Percentiles rank a stretch among this genome's conserved stretches.
Evolutionary conservation across 2,113 vertebrate genomes (phyloP).

Genomic region (Anarrhichthys ocellatus): DNA sequence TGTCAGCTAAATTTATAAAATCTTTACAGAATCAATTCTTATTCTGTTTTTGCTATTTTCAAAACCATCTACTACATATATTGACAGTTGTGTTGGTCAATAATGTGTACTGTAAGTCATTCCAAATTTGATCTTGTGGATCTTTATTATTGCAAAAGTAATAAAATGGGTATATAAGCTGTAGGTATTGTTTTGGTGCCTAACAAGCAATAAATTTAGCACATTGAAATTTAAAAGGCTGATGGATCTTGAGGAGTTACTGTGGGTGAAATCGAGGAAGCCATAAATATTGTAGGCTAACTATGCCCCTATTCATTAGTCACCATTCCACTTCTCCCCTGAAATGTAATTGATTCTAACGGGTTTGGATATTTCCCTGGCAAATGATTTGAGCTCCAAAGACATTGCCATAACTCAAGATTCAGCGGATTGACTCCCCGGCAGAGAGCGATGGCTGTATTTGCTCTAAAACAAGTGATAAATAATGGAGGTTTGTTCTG

Average conservation of each 20-base stretch:
- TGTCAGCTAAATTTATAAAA: background rate
- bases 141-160: background rate
- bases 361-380: background rate
- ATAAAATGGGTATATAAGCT: background rate
- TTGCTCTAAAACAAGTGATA: conserved; percentile 58
- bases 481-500: conserved; percentile 68
- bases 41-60: too few species aligned
- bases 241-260: background rate
- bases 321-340: background rate
- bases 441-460: background rate
- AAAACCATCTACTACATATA: background rate
- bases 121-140: background rate
- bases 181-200: background rate
- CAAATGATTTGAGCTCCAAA: background rate
- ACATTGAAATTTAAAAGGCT: background rate
- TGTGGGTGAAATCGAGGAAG: background rate
- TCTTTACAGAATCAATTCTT: background rate
- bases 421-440: background rate
- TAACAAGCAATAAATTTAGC: background rate
- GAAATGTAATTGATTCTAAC: conserved; percentile 8
- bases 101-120: background rate
- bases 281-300: background rate
- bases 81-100: background rate
- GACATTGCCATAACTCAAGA: conserved; percentile 4
- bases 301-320: background rate